Percentiles rank a stretch among this genome's conserved stretches.
These are phyloP conservation scores for Diachasmimorpha longicaudata DNA, from an alignment of 1,140 invertebrate genomes.

Conservation along the genomic window DNA sequence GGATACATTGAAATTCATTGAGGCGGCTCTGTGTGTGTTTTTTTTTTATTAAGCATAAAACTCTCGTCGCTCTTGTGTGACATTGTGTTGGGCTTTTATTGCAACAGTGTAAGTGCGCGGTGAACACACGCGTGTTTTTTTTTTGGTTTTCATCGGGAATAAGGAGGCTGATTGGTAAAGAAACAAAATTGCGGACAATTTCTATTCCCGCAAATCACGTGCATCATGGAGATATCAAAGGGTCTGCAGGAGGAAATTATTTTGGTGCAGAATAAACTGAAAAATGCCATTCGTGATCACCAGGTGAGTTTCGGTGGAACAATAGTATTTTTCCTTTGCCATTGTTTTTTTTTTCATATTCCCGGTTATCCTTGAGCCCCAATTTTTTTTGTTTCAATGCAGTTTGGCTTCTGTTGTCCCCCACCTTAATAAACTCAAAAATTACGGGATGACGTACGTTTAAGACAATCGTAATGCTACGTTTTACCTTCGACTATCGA, in stretches of 20 bases:
- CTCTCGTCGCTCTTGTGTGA: neutral
- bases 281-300: slow-evolving; percentile 72
- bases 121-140: slow-evolving; percentile 1
- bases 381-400: neutral
- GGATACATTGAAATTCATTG: neutral
- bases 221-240: slow-evolving; percentile 70
- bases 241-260: slow-evolving; percentile 70
- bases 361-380: slow-evolving; percentile 11
- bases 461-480: neutral
- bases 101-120: neutral
- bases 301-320: slow-evolving; percentile 65
- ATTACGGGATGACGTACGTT: neutral
- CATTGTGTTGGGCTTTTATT: neutral
- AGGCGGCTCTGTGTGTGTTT: neutral
- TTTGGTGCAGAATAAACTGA: slow-evolving; percentile 69
- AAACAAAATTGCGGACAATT: neutral
- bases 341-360: slow-evolving; percentile 11
- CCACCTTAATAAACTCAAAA: neutral
- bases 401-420: neutral
- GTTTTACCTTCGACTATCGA: neutral
- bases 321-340: neutral
- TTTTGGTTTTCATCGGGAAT: neutral
- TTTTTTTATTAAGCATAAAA: neutral
- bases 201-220: neutral
- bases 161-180: no score